Conservation (phyloP, 2,888 invertebrate genomes). For the Stenodema calcarata region DNA sequence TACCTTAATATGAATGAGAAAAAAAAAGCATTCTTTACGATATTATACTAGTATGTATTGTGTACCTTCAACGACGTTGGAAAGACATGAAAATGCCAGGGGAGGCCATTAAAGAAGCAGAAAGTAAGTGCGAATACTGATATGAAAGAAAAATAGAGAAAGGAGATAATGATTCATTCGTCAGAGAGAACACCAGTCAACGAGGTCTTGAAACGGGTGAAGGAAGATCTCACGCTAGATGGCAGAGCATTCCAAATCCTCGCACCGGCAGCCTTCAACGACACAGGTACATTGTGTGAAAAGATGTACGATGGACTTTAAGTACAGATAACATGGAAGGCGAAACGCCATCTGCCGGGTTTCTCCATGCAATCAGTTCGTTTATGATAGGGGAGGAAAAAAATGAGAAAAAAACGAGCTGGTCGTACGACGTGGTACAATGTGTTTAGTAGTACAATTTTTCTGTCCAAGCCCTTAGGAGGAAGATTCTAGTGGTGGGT, state of each 20-base stretch:
- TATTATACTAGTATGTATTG: neutral
- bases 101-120: neutral
- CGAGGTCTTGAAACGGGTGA: neutral
- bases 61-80: neutral
- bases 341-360: too few relatives aligned
- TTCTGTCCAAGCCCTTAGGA: too few relatives aligned
- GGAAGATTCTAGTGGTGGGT: too few relatives aligned
- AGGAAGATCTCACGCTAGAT: neutral
- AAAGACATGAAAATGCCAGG: neutral
- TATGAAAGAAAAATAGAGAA: neutral
- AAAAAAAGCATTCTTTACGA: neutral
- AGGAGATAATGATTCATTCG: neutral
- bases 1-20: neutral
- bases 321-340: too few relatives aligned
- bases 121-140: neutral
- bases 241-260: neutral
- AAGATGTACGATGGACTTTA: neutral
- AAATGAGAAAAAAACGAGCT: too few relatives aligned
- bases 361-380: too few relatives aligned
- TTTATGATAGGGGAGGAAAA: too few relatives aligned
- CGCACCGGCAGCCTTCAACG: neutral
- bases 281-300: neutral
- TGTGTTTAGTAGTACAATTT: too few relatives aligned
- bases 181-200: neutral
- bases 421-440: too few relatives aligned